A percentile compares a stretch with the other conserved stretches of the same genome.
Evolutionary conservation across 1,140 invertebrate species (phyloP).

Genomic region (Drosophila ohnishii): DNA sequence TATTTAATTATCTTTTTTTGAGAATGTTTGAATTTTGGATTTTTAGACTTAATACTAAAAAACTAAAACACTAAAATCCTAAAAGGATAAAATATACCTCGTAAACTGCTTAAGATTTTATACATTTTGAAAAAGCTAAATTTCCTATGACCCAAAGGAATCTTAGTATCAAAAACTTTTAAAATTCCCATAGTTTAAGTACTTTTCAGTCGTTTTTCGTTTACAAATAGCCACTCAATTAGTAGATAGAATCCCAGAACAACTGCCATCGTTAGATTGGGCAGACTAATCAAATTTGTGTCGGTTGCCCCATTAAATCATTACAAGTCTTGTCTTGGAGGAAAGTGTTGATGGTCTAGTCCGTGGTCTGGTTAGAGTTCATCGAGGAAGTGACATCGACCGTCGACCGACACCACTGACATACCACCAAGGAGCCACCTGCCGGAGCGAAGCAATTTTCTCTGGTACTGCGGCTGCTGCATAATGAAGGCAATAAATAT

Average conservation of each 20-base stretch:
- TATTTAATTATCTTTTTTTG: no score
- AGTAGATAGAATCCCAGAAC: constrained; percentile 8
- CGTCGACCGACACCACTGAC: neutral
- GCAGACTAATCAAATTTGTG: constrained; percentile 56
- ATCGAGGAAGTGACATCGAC: constrained; percentile 5
- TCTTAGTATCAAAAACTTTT: no score
- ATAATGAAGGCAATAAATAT: constrained; percentile 83
- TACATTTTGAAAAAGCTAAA: neutral
- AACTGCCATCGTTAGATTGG: constrained; percentile 43
- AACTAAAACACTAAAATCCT: no score
- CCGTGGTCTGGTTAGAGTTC: constrained; percentile 25
- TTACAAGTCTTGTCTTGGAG: constrained; percentile 35
- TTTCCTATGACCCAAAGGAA: neutral
- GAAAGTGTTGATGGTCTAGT: constrained; percentile 9
- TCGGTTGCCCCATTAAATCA: constrained; percentile 56
- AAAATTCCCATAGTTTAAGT: neutral
- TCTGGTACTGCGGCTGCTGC: constrained; percentile 58
- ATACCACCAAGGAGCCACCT: constrained; percentile 35
- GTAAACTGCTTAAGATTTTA: neutral
- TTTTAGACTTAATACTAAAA: no score
- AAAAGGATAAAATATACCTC: no score
- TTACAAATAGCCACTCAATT: constrained; percentile 12
- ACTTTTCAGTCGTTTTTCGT: neutral
- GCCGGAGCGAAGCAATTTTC: constrained; percentile 48
- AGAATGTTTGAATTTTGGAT: no score